A percentile compares a stretch with the other conserved stretches of the same genome.
phyloP scores from a whole-genome alignment of 2,797 vertebrate species.

The Anniella stebbinsi region DNA sequence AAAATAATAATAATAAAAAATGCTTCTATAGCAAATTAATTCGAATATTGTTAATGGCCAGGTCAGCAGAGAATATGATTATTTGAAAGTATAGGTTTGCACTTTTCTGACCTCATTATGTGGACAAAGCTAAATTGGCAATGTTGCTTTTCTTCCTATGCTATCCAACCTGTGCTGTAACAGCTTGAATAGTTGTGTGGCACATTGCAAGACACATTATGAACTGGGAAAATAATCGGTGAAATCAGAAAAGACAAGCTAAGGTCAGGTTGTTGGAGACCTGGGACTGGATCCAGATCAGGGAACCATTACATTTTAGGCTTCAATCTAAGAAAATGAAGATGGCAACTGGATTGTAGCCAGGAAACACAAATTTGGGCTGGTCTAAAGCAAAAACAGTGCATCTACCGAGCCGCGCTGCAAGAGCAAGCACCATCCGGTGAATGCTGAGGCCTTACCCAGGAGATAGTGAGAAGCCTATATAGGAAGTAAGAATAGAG shows the following conservation, averaged over 20 bases:
- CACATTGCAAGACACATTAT: constrained; percentile 18
- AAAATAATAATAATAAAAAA: too few species aligned
- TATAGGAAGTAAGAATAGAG: neutral
- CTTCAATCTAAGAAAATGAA: neutral
- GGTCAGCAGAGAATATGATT: constrained; percentile 13
- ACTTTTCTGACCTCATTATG: constrained; percentile 36
- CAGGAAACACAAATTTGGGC: neutral
- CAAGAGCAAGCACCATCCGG: constrained; percentile 20
- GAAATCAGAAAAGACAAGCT: constrained; percentile 64
- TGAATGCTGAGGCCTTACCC: neutral
- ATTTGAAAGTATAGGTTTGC: constrained; percentile 13
- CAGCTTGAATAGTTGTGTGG: constrained; percentile 36
- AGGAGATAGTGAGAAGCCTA: neutral
- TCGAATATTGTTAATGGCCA: constrained; percentile 25
- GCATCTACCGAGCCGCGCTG: neutral
- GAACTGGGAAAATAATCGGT: constrained; percentile 29
- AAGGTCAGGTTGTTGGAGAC: constrained; percentile 56
- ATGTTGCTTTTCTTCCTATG: neutral
- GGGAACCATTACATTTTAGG: constrained; percentile 14
- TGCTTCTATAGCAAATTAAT: neutral
- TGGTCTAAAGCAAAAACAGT: neutral
- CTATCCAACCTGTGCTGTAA: constrained; percentile 31
- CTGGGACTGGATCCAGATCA: constrained; percentile 18
- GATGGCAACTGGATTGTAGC: neutral
- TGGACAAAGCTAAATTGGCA: constrained; percentile 26